These are phyloP conservation scores for Patella ulyssiponensis DNA, from an alignment of 2,888 invertebrate genomes.

Conservation along the genomic window DNA sequence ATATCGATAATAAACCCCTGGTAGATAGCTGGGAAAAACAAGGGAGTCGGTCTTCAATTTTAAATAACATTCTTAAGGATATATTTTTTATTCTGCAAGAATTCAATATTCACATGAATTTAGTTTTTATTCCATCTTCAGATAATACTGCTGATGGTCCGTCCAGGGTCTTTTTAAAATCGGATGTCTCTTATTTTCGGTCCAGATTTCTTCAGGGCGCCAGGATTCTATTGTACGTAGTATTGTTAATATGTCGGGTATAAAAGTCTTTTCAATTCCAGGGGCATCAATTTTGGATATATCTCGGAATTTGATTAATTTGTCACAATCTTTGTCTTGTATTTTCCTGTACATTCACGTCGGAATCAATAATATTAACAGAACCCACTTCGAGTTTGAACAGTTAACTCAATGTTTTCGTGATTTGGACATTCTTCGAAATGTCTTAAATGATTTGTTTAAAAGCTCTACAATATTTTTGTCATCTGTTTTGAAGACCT, in stretches of 20 bases:
- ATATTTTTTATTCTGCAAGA: conserved; percentile 2
- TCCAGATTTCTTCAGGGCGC: no score
- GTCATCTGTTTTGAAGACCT: not conserved
- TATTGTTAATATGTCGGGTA: not conserved
- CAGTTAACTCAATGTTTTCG: not conserved
- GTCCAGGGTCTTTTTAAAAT: not conserved
- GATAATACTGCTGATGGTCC: not conserved
- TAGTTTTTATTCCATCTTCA: not conserved
- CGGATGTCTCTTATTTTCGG: not conserved
- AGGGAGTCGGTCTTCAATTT: not conserved
- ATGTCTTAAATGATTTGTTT: not conserved
- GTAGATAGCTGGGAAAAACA: not conserved
- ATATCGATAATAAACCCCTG: not conserved
- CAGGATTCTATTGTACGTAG: not conserved
- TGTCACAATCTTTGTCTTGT: no score
- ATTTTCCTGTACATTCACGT: no score
- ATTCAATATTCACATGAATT: not conserved
- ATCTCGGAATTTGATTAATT: not conserved
- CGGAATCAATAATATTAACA: no score
- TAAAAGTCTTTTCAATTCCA: not conserved
- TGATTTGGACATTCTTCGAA: not conserved
- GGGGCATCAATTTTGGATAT: not conserved
- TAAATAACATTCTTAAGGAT: not conserved
- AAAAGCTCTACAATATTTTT: not conserved
- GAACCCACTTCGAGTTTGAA: not conserved